Evolutionary conservation across 2,113 vertebrate genomes (phyloP).

Genomic region (Gopherus evgoodei): DNA sequence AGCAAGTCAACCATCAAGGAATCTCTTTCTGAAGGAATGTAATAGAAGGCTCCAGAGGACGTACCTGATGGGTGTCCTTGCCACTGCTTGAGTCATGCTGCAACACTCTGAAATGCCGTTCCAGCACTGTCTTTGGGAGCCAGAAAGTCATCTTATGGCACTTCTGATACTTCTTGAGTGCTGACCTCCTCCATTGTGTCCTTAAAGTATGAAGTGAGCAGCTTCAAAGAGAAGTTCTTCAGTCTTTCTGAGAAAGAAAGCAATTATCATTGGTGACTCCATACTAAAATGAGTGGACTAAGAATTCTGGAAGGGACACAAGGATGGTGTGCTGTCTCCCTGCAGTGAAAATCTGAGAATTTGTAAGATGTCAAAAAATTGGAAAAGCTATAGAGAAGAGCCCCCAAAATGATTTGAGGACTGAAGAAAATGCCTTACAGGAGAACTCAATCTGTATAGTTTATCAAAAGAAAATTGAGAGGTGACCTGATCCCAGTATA

Average conservation of each 20-base stretch:
- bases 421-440: neutral
- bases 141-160: neutral
- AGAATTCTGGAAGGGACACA: neutral
- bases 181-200: neutral
- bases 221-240: neutral
- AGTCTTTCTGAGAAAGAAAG: neutral
- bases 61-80: neutral
- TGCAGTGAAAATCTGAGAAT: neutral
- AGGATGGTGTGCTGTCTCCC: neutral
- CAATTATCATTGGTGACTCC: neutral
- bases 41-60: neutral
- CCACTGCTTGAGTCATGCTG: neutral
- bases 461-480: neutral
- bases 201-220: neutral
- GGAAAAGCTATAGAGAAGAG: neutral
- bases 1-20: neutral
- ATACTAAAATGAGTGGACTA: neutral
- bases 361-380: neutral
- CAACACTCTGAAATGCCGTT: neutral
- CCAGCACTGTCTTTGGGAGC: neutral
- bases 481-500: neutral
- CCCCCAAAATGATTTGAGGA: neutral
- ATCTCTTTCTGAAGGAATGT: neutral
- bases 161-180: neutral
- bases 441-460: neutral